A percentile compares a stretch with the other conserved stretches of the same genome.
Conservation (phyloP, 2,113 vertebrate species). For the Xenopus borealis region DNA sequence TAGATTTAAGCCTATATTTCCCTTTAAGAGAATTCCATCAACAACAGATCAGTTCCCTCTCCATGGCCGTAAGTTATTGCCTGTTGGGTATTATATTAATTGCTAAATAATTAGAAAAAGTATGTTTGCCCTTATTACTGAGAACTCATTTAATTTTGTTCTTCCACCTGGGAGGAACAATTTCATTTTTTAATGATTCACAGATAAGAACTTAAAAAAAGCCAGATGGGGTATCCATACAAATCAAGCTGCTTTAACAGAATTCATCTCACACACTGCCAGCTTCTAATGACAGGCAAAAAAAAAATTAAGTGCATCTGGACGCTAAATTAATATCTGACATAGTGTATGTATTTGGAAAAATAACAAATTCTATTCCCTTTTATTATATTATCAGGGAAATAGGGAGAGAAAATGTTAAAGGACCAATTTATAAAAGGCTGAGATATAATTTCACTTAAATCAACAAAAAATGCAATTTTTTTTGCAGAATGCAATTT, state of each 20-base stretch:
- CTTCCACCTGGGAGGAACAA: slow-evolving; percentile 47
- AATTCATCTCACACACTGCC: accelerated
- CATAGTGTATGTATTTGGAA: too few species aligned
- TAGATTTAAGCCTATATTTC: background rate
- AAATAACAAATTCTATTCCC: too few species aligned
- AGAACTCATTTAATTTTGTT: slow-evolving; percentile 47
- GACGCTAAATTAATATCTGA: background rate
- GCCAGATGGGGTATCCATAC: slow-evolving; percentile 41
- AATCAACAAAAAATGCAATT: too few species aligned
- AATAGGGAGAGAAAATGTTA: too few species aligned
- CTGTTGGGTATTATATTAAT: slow-evolving; percentile 48
- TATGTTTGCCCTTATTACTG: slow-evolving; percentile 47
- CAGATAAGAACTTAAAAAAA: slow-evolving; percentile 43
- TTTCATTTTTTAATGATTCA: slow-evolving; percentile 46
- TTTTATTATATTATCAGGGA: too few species aligned
- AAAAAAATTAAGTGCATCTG: slow-evolving; percentile 18
- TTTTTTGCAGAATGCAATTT: too few species aligned
- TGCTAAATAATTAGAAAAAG: slow-evolving; percentile 48
- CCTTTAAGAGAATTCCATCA: slow-evolving; percentile 35
- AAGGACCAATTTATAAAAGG: too few species aligned
- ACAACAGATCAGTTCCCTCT: slow-evolving; percentile 35
- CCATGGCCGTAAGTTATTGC: slow-evolving; percentile 43
- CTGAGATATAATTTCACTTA: too few species aligned
- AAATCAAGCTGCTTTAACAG: slow-evolving; percentile 39
- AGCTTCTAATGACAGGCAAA: slow-evolving; percentile 28